Base-by-base conservation (phyloP, 2,113 vertebrate species). In the Rhinichthys klamathensis region DNA sequence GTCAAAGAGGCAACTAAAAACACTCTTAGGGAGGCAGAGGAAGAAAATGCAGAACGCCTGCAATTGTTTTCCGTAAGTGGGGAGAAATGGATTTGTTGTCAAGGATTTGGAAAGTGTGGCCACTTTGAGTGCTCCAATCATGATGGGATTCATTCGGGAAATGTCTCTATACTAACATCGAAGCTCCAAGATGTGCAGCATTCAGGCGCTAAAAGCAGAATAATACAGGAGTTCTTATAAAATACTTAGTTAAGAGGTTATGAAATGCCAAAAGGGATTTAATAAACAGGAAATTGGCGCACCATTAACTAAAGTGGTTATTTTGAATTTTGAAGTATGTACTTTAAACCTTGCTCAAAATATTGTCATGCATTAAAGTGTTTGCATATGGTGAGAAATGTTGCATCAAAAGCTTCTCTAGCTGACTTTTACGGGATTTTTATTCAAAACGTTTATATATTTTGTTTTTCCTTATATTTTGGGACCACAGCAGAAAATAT, bases 231-330 rank as follows among this genome's bases (percentile, higher is more conserved):
- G 46, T 49, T 76, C 46, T 51, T 75, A 25, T 54, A 51, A 76
- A 76, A 76, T 76, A 76, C 25, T 75, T 76, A 51, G 73, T 75
- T 75, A 54, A 75, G 15, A 49, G 72, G 44, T 75, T 75, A 75
- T 75, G 44, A 54, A 75, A 54, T 10, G 46, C 46, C 73, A 25
- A 54, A 21, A 32, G 73, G 18, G 73, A 54, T 76, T 76, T 76
- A 76, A 76, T 54, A 54, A 76, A 32, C 15, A 32, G 73, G 73
- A 76, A 76, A 76, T 76, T 76, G 73, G 15, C 18, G 25, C 46
- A 54, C 25, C 15, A 32, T 76, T 51, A 76, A 54, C 25, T 30
- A 25, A 76, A 76, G 46, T 30, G 73, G 73, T 49, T 51, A 30
- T 76, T 76, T 76, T 54, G 73, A 76, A 46, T 25, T 23, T 56